Percentiles rank a stretch among this genome's conserved stretches.
phyloP scores from a whole-genome alignment of 1,140 invertebrate species.

The Leptinotarsa texana region DNA sequence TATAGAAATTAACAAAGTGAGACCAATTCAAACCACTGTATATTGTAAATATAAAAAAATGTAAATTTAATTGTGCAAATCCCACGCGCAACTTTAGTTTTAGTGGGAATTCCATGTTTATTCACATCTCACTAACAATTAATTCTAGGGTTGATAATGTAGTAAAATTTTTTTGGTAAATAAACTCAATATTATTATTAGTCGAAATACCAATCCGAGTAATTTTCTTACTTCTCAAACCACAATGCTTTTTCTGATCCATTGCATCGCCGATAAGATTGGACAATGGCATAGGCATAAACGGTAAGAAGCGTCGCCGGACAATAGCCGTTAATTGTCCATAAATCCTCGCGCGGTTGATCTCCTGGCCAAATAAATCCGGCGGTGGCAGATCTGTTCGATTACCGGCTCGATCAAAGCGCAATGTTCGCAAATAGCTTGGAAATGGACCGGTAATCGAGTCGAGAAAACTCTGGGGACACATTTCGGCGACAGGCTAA shows the following conservation, averaged over 20 bases:
- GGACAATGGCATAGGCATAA: background rate
- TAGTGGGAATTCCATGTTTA: too few species aligned
- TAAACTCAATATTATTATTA: too few species aligned
- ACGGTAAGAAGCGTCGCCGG: background rate
- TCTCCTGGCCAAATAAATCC: constrained; percentile 14
- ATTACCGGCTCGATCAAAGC: constrained; percentile 6
- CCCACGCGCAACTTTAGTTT: too few species aligned
- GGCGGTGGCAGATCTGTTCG: background rate
- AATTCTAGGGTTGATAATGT: too few species aligned
- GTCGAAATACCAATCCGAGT: too few species aligned
- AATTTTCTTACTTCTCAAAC: too few species aligned
- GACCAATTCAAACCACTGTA: too few species aligned
- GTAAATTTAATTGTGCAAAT: too few species aligned
- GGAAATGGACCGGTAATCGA: constrained; percentile 26
- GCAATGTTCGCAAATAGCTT: constrained; percentile 20
- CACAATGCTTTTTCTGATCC: background rate
- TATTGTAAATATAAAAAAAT: too few species aligned
- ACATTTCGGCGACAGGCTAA: constrained; percentile 13
- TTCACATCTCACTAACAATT: too few species aligned
- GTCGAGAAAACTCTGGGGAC: constrained; percentile 16
- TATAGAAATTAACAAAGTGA: too few species aligned
- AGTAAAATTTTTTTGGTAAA: too few species aligned
- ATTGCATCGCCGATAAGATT: background rate
- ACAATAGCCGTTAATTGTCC: constrained; percentile 15
- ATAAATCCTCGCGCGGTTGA: constrained; percentile 15